Evolutionary conservation across 2,113 vertebrate species (phyloP).

Genomic region (Brachionichthys hirsutus): DNA sequence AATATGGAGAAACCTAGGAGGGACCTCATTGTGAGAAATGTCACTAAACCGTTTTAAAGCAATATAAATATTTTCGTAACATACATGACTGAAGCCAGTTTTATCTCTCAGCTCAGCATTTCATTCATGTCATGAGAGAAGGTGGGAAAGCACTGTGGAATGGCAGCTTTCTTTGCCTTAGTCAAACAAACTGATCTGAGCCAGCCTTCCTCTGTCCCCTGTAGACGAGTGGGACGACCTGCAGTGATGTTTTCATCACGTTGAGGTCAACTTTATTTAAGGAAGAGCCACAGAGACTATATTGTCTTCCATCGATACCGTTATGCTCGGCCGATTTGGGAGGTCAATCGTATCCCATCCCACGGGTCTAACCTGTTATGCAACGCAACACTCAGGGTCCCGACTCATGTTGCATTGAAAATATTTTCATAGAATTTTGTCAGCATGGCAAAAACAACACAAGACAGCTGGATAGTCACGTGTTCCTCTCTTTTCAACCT

Average conservation of each 20-base stretch:
- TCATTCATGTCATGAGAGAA: background rate
- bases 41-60: background rate
- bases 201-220: background rate
- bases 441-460: conserved; percentile 9
- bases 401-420: background rate
- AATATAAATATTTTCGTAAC: accelerated
- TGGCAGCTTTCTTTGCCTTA: background rate
- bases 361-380: background rate
- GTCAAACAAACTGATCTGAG: conserved; percentile 23
- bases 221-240: background rate
- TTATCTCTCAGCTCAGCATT: background rate
- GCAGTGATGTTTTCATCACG: conserved; percentile 4
- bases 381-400: background rate
- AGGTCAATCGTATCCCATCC: conserved; percentile 6
- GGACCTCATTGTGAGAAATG: background rate
- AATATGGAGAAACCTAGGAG: too few species aligned
- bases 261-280: conserved; percentile 39
- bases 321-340: conserved; percentile 21
- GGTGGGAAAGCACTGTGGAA: background rate
- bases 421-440: background rate
- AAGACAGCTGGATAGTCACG: conserved; percentile 18
- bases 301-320: conserved; percentile 12
- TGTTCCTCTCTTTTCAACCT: conserved; percentile 1
- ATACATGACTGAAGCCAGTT: background rate
- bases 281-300: conserved; percentile 1